Evolutionary conservation across 2,888 invertebrate genomes (phyloP).

Genomic region (Stenoptilia bipunctidactyla): DNA sequence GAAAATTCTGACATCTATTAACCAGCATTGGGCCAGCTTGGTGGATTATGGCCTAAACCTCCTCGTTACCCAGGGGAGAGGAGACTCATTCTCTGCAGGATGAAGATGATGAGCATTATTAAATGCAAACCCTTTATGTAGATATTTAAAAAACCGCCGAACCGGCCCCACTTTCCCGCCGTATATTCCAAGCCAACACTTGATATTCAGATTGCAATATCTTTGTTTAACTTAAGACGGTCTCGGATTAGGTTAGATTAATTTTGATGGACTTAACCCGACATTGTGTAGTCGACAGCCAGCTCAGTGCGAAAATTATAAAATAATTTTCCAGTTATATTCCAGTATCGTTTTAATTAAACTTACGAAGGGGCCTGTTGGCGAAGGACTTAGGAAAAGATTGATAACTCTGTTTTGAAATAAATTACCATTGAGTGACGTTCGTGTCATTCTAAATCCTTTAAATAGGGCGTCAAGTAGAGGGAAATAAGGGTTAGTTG

Average conservation of each 20-base stretch:
- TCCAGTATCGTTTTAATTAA: slow-evolving; percentile 58
- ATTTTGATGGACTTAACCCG: slow-evolving; percentile 64
- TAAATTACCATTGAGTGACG: neutral
- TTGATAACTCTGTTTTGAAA: slow-evolving; percentile 19
- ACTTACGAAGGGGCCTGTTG: slow-evolving; percentile 40
- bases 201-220: slow-evolving; percentile 58
- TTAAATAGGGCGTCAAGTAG: too few relatives aligned
- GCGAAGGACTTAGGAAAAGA: slow-evolving; percentile 35
- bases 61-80: too few relatives aligned
- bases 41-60: too few relatives aligned
- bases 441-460: too few relatives aligned
- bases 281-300: slow-evolving; percentile 62
- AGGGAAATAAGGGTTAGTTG: too few relatives aligned
- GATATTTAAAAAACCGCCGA: too few relatives aligned
- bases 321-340: slow-evolving; percentile 52
- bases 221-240: slow-evolving; percentile 62
- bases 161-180: slow-evolving; percentile 11
- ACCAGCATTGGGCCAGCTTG: too few relatives aligned
- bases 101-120: too few relatives aligned
- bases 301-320: slow-evolving; percentile 54
- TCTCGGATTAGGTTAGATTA: slow-evolving; percentile 61
- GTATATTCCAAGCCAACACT: slow-evolving; percentile 27
- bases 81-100: too few relatives aligned
- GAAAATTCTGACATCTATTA: too few relatives aligned
- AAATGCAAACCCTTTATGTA: too few relatives aligned